These are phyloP conservation scores for Acronicta psi DNA, from an alignment of 2,888 invertebrate genomes.

Conservation along the genomic window DNA sequence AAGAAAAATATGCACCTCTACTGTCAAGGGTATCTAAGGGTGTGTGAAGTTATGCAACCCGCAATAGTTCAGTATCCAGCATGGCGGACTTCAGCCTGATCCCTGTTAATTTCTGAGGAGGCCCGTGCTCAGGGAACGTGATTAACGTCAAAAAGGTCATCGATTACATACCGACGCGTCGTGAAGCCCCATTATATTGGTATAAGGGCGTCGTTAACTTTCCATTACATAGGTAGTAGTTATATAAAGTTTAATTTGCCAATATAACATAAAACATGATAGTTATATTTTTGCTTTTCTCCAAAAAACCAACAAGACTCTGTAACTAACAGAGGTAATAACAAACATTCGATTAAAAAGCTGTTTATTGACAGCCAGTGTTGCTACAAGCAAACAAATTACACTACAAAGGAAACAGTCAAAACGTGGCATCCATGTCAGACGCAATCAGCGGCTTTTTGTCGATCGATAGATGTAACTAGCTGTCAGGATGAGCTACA, in stretches of 20 bases:
- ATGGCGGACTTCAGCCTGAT: too few species aligned
- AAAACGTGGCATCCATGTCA: constrained; percentile 41
- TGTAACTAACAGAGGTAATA: constrained; percentile 32
- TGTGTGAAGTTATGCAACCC: too few species aligned
- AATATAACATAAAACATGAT: constrained; percentile 12
- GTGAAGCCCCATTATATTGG: too few species aligned
- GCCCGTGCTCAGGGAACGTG: too few species aligned
- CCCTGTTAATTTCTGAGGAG: too few species aligned
- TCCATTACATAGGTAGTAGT: background rate
- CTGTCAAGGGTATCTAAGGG: too few species aligned
- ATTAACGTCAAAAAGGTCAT: too few species aligned
- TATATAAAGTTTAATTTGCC: background rate
- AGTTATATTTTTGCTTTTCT: constrained; percentile 19
- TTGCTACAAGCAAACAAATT: constrained; percentile 54
- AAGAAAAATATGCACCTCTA: too few species aligned
- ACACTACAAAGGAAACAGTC: constrained; percentile 41
- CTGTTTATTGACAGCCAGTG: constrained; percentile 31
- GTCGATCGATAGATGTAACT: constrained; percentile 18
- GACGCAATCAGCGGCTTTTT: constrained; percentile 46
- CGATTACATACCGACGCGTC: too few species aligned
- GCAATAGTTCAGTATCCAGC: too few species aligned
- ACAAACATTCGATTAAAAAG: constrained; percentile 51
- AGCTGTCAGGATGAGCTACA: constrained; percentile 24
- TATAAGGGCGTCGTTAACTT: background rate
- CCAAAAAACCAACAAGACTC: constrained; percentile 28